A percentile compares a stretch with the other conserved stretches of the same genome.
These are phyloP conservation scores for Pecten maximus DNA, from an alignment of 2,888 invertebrate genomes.

Conservation along the genomic window DNA sequence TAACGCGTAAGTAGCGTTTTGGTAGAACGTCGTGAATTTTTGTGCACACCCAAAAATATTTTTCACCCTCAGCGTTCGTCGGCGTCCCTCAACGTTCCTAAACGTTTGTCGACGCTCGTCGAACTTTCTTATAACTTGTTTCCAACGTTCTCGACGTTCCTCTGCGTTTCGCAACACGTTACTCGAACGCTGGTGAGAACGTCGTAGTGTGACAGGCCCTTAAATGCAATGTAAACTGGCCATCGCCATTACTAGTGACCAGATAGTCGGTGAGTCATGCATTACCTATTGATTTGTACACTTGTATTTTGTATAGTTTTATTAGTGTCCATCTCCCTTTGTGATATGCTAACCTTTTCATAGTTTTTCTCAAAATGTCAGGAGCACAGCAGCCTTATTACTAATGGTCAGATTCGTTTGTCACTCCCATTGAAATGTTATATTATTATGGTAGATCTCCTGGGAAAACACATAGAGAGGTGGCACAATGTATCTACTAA, in stretches of 20 bases:
- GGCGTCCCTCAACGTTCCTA: no score
- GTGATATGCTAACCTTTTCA: neutral
- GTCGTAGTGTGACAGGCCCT: no score
- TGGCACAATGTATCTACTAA: neutral
- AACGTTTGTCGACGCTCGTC: no score
- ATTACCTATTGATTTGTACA: neutral
- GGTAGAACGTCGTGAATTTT: no score
- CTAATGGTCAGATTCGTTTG: neutral
- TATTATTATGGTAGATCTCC: neutral
- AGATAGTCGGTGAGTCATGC: slow-evolving; percentile 6
- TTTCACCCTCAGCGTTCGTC: no score
- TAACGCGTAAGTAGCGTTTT: no score
- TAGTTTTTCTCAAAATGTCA: slow-evolving; percentile 11
- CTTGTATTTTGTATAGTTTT: neutral
- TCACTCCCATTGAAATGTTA: neutral
- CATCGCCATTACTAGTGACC: neutral
- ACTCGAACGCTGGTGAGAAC: no score
- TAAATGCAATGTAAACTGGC: neutral
- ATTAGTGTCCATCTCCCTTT: neutral
- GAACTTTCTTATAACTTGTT: no score
- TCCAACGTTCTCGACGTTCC: no score
- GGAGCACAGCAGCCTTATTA: neutral
- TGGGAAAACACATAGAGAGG: neutral
- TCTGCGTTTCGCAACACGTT: no score
- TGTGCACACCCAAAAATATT: no score